A percentile compares a stretch with the other conserved stretches of the same genome.
Conservation (phyloP, 30 jellyfish, hydroid and myxozoan genomes). For the Aurelia aurita complex sp. Pacific region DNA sequence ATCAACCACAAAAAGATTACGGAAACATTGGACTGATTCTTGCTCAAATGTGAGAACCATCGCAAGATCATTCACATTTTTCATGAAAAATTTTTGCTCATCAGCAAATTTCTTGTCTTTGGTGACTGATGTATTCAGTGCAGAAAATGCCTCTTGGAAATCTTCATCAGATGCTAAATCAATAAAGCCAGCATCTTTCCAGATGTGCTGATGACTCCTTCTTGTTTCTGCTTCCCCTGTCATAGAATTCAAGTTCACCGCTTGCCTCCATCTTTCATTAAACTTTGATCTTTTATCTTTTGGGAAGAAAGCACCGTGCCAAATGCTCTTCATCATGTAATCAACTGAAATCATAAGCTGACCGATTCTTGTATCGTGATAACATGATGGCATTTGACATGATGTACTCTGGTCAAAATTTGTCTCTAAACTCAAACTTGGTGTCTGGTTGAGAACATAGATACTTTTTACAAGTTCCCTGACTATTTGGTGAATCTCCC, state of each 20-base stretch:
- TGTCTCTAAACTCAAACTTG: constrained; percentile 56
- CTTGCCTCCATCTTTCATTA: constrained; percentile 75
- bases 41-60: constrained; percentile 60
- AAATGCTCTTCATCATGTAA: constrained; percentile 66
- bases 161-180: constrained; percentile 61
- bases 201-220: constrained; percentile 73
- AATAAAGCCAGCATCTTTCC: constrained; percentile 80
- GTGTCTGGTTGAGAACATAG: constrained; percentile 57
- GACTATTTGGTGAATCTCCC: constrained; percentile 72
- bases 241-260: constrained; percentile 58
- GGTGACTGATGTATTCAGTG: not conserved
- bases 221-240: constrained; percentile 77
- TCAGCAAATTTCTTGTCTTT: constrained; percentile 39
- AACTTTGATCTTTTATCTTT: constrained; percentile 53
- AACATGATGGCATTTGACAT: constrained; percentile 70
- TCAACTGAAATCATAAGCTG: constrained; percentile 74
- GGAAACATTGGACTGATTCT: constrained; percentile 8
- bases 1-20: constrained; percentile 54
- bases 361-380: constrained; percentile 74
- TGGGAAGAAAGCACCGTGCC: constrained; percentile 74
- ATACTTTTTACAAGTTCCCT: constrained; percentile 72
- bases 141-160: constrained; percentile 34
- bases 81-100: constrained; percentile 53
- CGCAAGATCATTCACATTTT: constrained; percentile 49
- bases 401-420: constrained; percentile 58